phyloP scores from a whole-genome alignment of 1,140 invertebrate species.

The Brachionus plicatilis region DNA sequence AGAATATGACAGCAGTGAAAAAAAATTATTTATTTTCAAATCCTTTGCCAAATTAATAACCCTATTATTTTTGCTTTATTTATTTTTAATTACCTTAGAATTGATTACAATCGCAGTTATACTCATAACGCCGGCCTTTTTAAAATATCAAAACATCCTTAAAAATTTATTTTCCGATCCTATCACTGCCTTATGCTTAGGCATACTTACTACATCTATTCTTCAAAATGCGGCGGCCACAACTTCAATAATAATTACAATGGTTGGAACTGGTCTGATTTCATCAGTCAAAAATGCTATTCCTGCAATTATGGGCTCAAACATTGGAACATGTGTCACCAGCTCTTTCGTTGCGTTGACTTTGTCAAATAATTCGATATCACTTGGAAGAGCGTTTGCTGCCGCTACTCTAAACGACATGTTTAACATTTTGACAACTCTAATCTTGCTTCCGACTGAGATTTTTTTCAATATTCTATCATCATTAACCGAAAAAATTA shows the following conservation, averaged over 20 bases:
- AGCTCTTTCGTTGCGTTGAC: conserved; percentile 59
- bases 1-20: not conserved
- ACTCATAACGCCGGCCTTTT: not conserved
- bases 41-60: not conserved
- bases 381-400: conserved; percentile 58
- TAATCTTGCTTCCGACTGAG: conserved; percentile 58
- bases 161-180: conserved; percentile 58
- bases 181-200: conserved; percentile 61
- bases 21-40: not conserved
- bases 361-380: conserved; percentile 56
- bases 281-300: conserved; percentile 57
- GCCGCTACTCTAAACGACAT: conserved; percentile 63
- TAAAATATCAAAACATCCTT: not conserved
- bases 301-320: conserved; percentile 59
- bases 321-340: conserved; percentile 18
- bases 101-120: not conserved
- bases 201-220: conserved; percentile 62
- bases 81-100: conserved; percentile 27
- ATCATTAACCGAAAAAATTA: not conserved
- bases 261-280: conserved; percentile 56
- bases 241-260: conserved; percentile 62
- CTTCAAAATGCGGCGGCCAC: conserved; percentile 63
- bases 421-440: conserved; percentile 60
- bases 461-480: conserved; percentile 44
- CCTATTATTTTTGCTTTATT: not conserved